Base-by-base conservation (phyloP, 2,888 invertebrate genomes). In the Liopterus haemorrhoidalis region DNA sequence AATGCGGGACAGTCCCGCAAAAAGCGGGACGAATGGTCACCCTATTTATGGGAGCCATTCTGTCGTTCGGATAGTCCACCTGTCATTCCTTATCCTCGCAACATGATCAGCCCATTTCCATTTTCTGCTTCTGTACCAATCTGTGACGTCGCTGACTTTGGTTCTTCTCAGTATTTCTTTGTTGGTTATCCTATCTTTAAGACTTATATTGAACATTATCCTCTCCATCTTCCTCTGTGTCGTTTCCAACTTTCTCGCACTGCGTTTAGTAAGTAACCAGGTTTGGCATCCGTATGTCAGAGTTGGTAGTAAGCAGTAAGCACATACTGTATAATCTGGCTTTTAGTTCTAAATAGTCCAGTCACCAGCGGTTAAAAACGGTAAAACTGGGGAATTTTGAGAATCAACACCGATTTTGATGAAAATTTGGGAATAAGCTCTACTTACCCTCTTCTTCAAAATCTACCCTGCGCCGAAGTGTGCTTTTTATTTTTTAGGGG, bases 21-120 rank as follows among this genome's bases (percentile, higher is more conserved):
- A n/a, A n/a, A n/a, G n/a, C n/a, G n/a, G n/a, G n/a, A n/a, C n/a
- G n/a, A n/a, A n/a, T n/a, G n/a, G n/a, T n/a, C n/a, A n/a, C n/a
- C n/a, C n/a, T n/a, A n/a, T n/a, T n/a, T n/a, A n/a, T 35, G 41
- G 41, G 8, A 14, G 12, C 33, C 41, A 41, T 18, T 12, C 8
- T 4, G 21, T 30, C 4, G 6, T 32, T n/a, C 6, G 19, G 12
- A 14, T 41, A 25, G 45, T 41, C 40, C 40, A 45, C 30, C 40
- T 42, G 12, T 24, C 15, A 16, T 22, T 21, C 20, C 14, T 16
- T 15, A 4, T 15, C 19, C 45, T 44, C 11, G 16, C 28, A 3
- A 45, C 31, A 32, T 45, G 45, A 3, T 41, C 45, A 24, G 40
- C 39, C 38, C 45, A 45, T 11, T 21, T 9, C 45, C 41, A 46